Evolutionary conservation across 2,113 vertebrate genomes (phyloP), one percentile per base, ranked within the genome.

Genomic region (Gymnobelideus leadbeateri): DNA sequence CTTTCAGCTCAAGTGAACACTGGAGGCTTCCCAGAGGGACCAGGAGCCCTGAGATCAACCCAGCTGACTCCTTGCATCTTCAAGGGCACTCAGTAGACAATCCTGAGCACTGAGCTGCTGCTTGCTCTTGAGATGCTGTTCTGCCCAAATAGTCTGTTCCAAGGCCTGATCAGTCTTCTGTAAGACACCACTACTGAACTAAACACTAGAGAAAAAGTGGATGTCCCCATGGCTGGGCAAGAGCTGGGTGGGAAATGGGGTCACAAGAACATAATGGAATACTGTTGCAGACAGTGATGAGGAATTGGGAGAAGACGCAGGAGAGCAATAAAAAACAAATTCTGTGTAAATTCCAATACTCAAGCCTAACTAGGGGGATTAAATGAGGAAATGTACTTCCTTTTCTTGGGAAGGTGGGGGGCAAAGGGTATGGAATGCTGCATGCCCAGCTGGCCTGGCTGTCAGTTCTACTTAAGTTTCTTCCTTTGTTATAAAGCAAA

Each of bases 51-150:
- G 24, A 54, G 53, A 55, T 55, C 54, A 12, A 68, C 12, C 31
- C 57, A 1, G 89, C 89, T 95, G 96, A 94, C 95, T 93, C 89
- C 8, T 49, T 92, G 50, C 47, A 89, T 21, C 90, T 43, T 89
- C 47, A 49, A 93, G 77, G 91, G 93, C 53, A 52, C 89, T 47
- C 31, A 0, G 55, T 51, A 2, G 21, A 61, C 84, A 92, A 57
- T 91, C 55, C 92, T n/a, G 49, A 37, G 11, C 94, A 55, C 25
- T 8, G 2, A 57, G n/a, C 89, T 61, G 46, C 49, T 97, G 46
- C 92, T 93, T 90, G 92, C 51, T 84, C 57, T 28, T 9, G 57
- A 31, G 57, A 61, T 1, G 26, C 26, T 61, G 57, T 25, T 26
- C 28, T 3, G 26, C 26, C 57, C 57, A 26, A 61, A 10, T 26